These are phyloP conservation scores for Aspidapion aeneum DNA, from an alignment of 2,888 invertebrate genomes.

Conservation along the genomic window DNA sequence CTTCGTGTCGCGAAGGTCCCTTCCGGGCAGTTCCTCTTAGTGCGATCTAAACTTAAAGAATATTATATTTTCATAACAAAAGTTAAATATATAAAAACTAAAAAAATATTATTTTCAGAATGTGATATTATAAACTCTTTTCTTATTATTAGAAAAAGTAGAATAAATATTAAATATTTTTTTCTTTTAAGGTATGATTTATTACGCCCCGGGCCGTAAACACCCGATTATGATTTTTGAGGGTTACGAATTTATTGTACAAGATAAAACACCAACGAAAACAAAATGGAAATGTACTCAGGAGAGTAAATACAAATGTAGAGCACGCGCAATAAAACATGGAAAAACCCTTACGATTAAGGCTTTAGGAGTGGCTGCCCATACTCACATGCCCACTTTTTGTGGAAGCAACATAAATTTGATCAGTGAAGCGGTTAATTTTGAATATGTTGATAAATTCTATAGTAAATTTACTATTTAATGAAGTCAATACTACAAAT, in stretches of 20 bases:
- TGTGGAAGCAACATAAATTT: not conserved
- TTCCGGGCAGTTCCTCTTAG: too few relatives aligned
- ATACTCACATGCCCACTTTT: not conserved
- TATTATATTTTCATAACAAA: too few relatives aligned
- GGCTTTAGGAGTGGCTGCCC: not conserved
- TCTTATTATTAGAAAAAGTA: too few relatives aligned
- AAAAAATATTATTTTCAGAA: too few relatives aligned
- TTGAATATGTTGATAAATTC: too few relatives aligned
- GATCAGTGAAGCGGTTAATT: not conserved
- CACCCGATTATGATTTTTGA: not conserved
- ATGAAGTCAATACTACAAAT: too few relatives aligned
- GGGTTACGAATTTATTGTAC: not conserved
- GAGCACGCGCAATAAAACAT: not conserved
- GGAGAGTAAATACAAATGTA: not conserved
- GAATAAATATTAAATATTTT: too few relatives aligned
- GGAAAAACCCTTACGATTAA: not conserved
- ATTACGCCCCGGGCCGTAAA: not conserved
- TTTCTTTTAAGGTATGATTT: not conserved
- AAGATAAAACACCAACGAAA: not conserved
- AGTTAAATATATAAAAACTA: too few relatives aligned
- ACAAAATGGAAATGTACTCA: not conserved
- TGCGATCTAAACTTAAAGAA: too few relatives aligned
- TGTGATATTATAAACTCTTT: too few relatives aligned
- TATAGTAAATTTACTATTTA: too few relatives aligned
- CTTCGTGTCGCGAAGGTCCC: too few relatives aligned